These are phyloP conservation scores for Scartelaos histophorus DNA, from an alignment of 2,113 vertebrate genomes.

Conservation along the genomic window DNA sequence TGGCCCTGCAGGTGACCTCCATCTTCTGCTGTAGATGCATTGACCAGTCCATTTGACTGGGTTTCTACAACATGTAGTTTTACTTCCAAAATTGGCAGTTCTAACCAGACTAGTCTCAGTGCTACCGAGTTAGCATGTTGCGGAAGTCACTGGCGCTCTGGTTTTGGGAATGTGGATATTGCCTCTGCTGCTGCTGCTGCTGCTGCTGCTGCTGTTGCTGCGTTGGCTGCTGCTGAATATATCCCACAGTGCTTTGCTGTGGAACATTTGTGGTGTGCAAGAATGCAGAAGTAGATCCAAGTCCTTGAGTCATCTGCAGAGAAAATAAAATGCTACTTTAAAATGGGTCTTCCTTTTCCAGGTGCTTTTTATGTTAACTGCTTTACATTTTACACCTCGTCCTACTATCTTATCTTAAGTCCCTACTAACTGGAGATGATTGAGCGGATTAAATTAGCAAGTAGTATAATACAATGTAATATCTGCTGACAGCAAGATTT, in stretches of 20 bases:
- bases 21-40: constrained; percentile 9
- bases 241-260: constrained; percentile 73
- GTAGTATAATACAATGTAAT: neutral
- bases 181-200: constrained; percentile 41
- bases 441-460: neutral
- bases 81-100: constrained; percentile 21
- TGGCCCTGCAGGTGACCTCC: constrained; percentile 10
- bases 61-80: constrained; percentile 31
- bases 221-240: constrained; percentile 71
- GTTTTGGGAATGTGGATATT: constrained; percentile 75
- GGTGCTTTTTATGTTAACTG: neutral
- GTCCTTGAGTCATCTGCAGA: constrained; percentile 78
- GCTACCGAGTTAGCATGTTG: constrained; percentile 84
- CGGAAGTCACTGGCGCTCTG: constrained; percentile 76
- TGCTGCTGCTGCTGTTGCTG: constrained; percentile 52
- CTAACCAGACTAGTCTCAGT: constrained; percentile 18
- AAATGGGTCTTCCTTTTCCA: neutral
- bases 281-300: constrained; percentile 62
- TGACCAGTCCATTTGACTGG: constrained; percentile 14
- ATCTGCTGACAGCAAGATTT: constrained; percentile 9
- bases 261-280: constrained; percentile 72
- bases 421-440: constrained; percentile 2
- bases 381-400: neutral
- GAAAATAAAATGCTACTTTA: constrained; percentile 1
- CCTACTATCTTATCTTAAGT: neutral